phyloP scores from a whole-genome alignment of 2,113 vertebrate genomes.

The Marcusenius ussheri region DNA sequence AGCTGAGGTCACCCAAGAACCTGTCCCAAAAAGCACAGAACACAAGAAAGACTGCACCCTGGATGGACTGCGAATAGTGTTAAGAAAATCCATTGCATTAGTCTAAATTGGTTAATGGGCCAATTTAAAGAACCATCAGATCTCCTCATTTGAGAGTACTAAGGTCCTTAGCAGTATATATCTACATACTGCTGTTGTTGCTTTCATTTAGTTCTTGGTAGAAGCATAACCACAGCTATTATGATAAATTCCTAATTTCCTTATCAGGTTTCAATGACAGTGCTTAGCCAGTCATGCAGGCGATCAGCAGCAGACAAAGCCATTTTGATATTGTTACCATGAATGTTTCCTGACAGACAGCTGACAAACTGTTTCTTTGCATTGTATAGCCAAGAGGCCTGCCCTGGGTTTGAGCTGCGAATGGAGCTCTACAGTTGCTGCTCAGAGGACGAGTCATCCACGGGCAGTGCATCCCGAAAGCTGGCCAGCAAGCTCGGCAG shows the following conservation, averaged over 20 bases:
- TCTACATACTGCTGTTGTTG: neutral
- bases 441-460: slow-evolving; percentile 55
- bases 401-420: slow-evolving; percentile 68
- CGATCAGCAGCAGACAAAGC: neutral
- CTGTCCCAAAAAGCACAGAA: too few species aligned
- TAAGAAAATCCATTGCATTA: neutral
- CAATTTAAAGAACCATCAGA: neutral
- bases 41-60: too few species aligned
- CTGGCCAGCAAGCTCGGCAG: slow-evolving; percentile 65
- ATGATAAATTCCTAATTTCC: neutral
- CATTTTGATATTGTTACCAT: neutral
- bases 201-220: neutral
- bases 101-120: neutral
- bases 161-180: neutral
- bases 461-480: slow-evolving; percentile 51
- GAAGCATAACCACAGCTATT: neutral
- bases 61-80: neutral
- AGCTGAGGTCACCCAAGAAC: too few species aligned
- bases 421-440: slow-evolving; percentile 74
- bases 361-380: neutral
- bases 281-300: neutral
- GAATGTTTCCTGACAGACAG: neutral
- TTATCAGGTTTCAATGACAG: neutral
- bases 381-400: slow-evolving; percentile 46
- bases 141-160: neutral